A percentile compares a stretch with the other conserved stretches of the same genome.
Evolutionary conservation across 2,888 invertebrate species (phyloP).

Genomic region (Mechanitis mazaeus): DNA sequence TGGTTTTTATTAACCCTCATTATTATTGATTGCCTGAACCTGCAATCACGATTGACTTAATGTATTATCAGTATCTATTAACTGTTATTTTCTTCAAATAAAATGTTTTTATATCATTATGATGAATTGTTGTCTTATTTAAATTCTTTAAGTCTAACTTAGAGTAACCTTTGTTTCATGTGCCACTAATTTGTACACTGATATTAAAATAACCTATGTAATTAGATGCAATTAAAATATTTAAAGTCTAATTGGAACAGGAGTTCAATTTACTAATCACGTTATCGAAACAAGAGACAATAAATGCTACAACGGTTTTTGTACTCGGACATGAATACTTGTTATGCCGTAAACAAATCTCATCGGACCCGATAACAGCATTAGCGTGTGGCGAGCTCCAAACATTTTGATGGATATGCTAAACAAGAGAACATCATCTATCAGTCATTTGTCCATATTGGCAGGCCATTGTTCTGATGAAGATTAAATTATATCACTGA

Average conservation of each 20-base stretch:
- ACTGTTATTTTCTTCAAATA: constrained; percentile 4
- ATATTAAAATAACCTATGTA: no score
- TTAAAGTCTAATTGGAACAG: neutral
- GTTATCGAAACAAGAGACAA: constrained; percentile 22
- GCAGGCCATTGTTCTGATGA: no score
- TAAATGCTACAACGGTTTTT: constrained; percentile 6
- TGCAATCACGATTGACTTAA: constrained; percentile 28
- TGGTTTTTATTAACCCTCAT: constrained; percentile 62
- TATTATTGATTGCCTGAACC: constrained; percentile 54
- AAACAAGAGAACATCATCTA: constrained; percentile 11
- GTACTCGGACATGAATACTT: constrained; percentile 6
- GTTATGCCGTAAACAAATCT: constrained; percentile 37
- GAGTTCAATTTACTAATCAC: constrained; percentile 5
- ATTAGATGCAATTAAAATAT: no score
- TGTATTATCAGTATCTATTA: constrained; percentile 15
- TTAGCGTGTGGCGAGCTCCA: constrained; percentile 39
- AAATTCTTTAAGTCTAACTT: no score
- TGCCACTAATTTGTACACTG: no score
- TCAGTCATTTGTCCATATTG: no score
- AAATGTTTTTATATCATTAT: no score
- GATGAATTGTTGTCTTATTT: neutral
- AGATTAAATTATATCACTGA: no score
- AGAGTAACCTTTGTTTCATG: no score
- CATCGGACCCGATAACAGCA: constrained; percentile 42
- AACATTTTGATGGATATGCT: constrained; percentile 28